Evolutionary conservation across 1,140 invertebrate species (phyloP).

Genomic region (Scylla paramamosain): DNA sequence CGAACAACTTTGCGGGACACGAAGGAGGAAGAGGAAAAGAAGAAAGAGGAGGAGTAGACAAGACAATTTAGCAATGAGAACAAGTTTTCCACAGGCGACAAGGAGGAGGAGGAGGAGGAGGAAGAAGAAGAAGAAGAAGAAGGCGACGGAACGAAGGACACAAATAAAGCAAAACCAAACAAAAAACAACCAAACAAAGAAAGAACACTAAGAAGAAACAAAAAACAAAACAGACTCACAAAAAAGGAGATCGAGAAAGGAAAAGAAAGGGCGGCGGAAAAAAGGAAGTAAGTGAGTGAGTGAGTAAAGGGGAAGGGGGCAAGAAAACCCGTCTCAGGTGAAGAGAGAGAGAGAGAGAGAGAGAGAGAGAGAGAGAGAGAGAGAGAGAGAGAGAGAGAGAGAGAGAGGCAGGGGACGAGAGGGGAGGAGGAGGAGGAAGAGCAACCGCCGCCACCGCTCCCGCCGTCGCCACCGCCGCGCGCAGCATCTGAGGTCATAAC

Average conservation of each 20-base stretch:
- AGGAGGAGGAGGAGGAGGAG: background rate
- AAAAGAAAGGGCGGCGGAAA: background rate
- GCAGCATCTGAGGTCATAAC: slow-evolving; percentile 45
- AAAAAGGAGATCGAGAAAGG: background rate
- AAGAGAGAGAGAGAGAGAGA: background rate
- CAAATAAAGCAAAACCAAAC: background rate
- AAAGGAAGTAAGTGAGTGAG: no score
- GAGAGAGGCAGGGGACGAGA: background rate
- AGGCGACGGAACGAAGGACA: background rate
- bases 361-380: background rate
- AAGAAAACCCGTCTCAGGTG: background rate
- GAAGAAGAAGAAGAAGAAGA: background rate
- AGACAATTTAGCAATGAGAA: no score
- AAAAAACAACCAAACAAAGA: background rate
- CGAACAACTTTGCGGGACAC: background rate
- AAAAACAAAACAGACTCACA: no score
- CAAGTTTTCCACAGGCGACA: no score
- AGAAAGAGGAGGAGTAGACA: no score
- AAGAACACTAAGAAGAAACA: background rate
- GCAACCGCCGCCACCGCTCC: background rate
- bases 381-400: background rate
- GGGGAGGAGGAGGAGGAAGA: background rate
- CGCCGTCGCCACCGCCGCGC: background rate
- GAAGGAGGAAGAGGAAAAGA: background rate
- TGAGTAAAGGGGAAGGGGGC: background rate